Conservation (phyloP, 2,113 vertebrate genomes). For the Arvicanthis niloticus region DNA sequence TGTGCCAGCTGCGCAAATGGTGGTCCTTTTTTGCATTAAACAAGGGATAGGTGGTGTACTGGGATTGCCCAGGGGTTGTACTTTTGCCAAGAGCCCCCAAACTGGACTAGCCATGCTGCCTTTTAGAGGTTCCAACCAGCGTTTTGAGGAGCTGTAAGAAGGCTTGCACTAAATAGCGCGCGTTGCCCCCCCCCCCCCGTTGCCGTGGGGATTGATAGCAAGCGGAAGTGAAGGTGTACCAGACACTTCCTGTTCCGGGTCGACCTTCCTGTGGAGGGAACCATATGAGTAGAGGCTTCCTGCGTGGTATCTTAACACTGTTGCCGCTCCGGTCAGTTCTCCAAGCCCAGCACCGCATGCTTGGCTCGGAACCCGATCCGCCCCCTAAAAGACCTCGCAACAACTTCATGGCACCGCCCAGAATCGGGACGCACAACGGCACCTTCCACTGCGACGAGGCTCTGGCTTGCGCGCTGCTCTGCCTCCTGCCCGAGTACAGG, state of each 20-base stretch:
- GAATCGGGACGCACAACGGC: conserved; percentile 96
- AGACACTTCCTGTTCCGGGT: conserved; percentile 52
- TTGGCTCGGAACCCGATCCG: background rate
- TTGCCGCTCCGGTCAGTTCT: rapidly evolving
- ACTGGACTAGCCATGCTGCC: rapidly evolving
- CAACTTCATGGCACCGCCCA: conserved; percentile 69
- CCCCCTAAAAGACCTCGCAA: conserved; percentile 51
- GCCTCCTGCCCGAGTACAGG: conserved; percentile 92
- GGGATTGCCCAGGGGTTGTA: background rate
- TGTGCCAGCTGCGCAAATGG: conserved; percentile 41
- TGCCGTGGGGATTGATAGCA: background rate
- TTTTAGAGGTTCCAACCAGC: too few relatives aligned
- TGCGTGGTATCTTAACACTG: rapidly evolving
- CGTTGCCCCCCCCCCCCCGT: too few relatives aligned
- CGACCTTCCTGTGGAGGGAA: rapidly evolving
- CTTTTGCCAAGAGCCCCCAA: too few relatives aligned
- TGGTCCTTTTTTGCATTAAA: conserved; percentile 33
- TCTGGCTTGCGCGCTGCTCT: conserved; percentile 94
- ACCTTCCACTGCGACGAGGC: conserved; percentile 97
- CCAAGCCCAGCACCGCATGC: background rate
- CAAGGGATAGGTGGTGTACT: background rate
- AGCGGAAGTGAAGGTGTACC: background rate
- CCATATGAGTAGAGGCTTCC: background rate
- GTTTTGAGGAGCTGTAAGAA: background rate
- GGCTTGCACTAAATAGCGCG: rapidly evolving